Evolutionary conservation across 2,888 invertebrate species (phyloP), one percentile per base, ranked within the genome.

Genomic region (Chrysomela aeneicollis): DNA sequence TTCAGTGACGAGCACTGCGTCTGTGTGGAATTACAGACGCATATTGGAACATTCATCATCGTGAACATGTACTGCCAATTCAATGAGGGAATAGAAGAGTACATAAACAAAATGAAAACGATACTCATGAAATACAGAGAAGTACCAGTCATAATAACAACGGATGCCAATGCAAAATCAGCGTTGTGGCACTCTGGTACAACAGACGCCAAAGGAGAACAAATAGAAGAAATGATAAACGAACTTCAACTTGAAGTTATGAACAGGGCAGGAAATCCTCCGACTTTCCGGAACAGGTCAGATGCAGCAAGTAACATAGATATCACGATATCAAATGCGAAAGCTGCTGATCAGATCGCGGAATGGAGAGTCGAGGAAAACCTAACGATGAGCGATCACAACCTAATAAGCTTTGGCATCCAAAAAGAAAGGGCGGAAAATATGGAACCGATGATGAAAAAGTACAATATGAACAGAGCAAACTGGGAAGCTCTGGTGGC

Each of bases 101-200:
- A 47, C 17, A 47, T 47, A 5, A 35, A 35, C 10, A 35, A 35
- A 35, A 35, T 35, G 32, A 6, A 9, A 35, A 10, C 9, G 10
- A 35, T 35, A 9, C 10, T 35, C 10, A 2, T 35, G 10, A 10
- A 6, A 35, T 35, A 35, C 32, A 35, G 32, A 10, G 10, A 35
- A 6, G 10, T 35, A 2, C 32, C 32, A 9, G 49, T 49, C 1
- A 30, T 58, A 26, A 32, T 59, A 12, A 35, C 32, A 15, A 8
- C 30, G 15, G 59, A 59, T 50, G 50, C 51, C 6, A 59, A 59
- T 51, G 32, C 59, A 15, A 59, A 35, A 59, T 59, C 59, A 50
- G 18, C 17, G 10, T n/a, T n/a, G n/a, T n/a, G n/a, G n/a, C n/a
- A n/a, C n/a, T n/a, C n/a, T n/a, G n/a, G n/a, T n/a, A n/a, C n/a